phyloP scores from a whole-genome alignment of 2,888 invertebrate genomes.

The Timema podura region DNA sequence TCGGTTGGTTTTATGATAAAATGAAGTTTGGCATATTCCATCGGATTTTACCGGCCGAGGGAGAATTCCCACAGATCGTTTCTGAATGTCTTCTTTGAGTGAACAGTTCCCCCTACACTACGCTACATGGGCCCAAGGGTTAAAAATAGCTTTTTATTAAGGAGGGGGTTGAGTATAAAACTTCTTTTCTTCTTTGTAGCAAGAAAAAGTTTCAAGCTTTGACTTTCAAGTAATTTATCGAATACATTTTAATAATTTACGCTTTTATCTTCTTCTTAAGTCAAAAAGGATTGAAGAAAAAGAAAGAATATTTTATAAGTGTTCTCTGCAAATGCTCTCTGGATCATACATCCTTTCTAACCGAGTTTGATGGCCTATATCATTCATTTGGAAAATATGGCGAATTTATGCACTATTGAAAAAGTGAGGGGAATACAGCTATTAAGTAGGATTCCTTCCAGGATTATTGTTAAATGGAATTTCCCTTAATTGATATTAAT shows the following conservation, averaged over 20 bases:
- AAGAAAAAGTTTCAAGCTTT: slow-evolving; percentile 14
- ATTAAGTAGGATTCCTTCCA: too few relatives aligned
- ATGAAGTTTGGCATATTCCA: slow-evolving; percentile 25
- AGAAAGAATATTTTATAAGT: neutral
- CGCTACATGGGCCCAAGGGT: slow-evolving; percentile 7
- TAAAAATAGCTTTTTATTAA: slow-evolving; percentile 5
- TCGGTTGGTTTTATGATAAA: slow-evolving; percentile 22
- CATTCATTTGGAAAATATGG: too few relatives aligned
- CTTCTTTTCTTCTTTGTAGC: slow-evolving; percentile 2
- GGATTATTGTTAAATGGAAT: too few relatives aligned
- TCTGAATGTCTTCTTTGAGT: slow-evolving; percentile 15
- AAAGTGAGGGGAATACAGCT: too few relatives aligned
- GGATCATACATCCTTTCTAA: too few relatives aligned
- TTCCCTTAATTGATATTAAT: too few relatives aligned
- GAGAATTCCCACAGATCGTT: slow-evolving; percentile 17
- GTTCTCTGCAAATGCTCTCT: too few relatives aligned
- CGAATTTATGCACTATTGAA: too few relatives aligned
- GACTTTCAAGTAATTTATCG: slow-evolving; percentile 16
- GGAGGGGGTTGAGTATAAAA: slow-evolving; percentile 9
- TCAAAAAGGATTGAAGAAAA: slow-evolving; percentile 2
- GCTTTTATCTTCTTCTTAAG: slow-evolving; percentile 12
- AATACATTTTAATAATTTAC: slow-evolving; percentile 17
- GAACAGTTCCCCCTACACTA: slow-evolving; percentile 12
- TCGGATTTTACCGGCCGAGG: slow-evolving; percentile 17
- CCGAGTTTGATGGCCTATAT: too few relatives aligned